Conservation (phyloP, 2,113 vertebrate genomes). For the Rhynchopsitta pachyrhyncha region DNA sequence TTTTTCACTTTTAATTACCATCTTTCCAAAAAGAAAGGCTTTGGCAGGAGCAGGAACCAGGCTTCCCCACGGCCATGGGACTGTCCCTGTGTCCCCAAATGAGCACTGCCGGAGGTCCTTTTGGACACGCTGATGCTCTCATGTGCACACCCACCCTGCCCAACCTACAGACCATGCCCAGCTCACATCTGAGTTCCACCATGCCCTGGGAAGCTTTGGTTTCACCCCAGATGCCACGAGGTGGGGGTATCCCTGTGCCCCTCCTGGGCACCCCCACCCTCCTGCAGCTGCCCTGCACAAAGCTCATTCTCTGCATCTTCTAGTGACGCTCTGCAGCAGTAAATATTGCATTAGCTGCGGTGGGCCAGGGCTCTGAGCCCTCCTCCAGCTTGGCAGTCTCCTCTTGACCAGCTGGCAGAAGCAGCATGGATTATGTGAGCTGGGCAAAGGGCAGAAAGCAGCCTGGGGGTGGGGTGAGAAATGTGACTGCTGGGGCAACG, state of each 20-base stretch:
- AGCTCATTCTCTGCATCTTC: conserved; percentile 26
- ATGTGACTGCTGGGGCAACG: accelerated
- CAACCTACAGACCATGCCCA: not conserved
- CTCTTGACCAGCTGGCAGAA: not conserved
- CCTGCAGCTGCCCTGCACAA: not conserved
- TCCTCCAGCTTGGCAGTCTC: conserved; percentile 48
- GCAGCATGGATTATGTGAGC: not conserved
- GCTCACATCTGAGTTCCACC: not conserved
- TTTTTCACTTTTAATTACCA: not conserved
- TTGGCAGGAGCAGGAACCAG: not conserved
- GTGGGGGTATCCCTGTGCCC: not conserved
- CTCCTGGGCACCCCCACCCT: not conserved
- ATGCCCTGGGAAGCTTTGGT: not conserved
- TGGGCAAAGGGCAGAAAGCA: not conserved
- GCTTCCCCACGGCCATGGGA: not conserved
- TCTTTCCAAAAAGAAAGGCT: not conserved
- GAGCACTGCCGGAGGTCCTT: accelerated
- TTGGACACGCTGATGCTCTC: not conserved
- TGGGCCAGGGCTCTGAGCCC: not conserved
- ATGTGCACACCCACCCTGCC: not conserved
- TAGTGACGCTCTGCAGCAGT: not conserved
- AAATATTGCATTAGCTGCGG: conserved; percentile 57
- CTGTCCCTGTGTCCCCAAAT: not conserved
- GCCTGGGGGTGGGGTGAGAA: not conserved
- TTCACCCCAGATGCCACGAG: not conserved